Base-by-base conservation (phyloP, 1,140 invertebrate genomes). In the Dreissena polymorpha region DNA sequence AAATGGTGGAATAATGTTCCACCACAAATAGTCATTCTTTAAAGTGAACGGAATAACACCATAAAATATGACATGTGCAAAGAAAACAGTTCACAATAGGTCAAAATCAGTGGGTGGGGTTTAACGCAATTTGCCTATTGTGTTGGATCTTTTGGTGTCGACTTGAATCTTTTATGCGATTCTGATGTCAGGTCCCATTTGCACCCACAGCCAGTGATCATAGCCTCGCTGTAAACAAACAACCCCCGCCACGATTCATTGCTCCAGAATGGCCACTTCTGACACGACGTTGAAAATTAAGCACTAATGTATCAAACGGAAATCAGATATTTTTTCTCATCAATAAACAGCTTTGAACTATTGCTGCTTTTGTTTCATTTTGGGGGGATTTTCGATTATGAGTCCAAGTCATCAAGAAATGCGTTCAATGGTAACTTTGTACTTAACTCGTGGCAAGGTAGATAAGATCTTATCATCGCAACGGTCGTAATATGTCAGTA, bases 311-410 rank as follows among this genome's bases (percentile, higher is more conserved):
- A 78, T 78, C 76, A 55, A 57, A 23, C 13, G 12, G 76, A 57
- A 78, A 78, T 78, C 21, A 39, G 76, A 78, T n/a, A 78, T 78
- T 57, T 78, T 55, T 75, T 78, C 68, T 53, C 65, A 78, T 78
- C 76, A 78, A 78, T 68, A 78, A 78, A 68, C 76, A 78, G 67
- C 74, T 77, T 77, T 77, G 64, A 77, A 77, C 74, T 77, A 76
- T 53, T 77, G 29, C 23, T 7, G 27, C n/a, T 53, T 69, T 78
- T 78, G 76, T 78, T 70, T 70, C 29, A 53, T 57, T 49, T 55
- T 53, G 57, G 29, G 39, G 27, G 14, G 51, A 67, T 57, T 78
- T 55, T 14, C 53, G 23, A 10, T 51, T 21, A 50, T 23, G 57
- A 69, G n/a, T 70, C 69, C 16, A 69, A 69, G 13, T 69, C 67